Conservation (phyloP, 2,888 invertebrate genomes). For the Sminthurinus aureus region DNA sequence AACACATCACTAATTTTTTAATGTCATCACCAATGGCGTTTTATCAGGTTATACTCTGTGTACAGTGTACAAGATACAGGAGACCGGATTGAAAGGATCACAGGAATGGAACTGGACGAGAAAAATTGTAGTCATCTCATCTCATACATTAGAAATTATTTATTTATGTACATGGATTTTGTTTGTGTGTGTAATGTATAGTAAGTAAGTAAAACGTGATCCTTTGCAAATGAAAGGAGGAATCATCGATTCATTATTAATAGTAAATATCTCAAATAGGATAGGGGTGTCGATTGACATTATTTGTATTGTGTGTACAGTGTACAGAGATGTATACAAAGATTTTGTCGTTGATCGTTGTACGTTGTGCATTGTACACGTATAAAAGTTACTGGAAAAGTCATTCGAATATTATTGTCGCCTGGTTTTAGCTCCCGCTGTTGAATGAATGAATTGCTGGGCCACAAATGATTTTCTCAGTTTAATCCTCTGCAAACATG, state of each 20-base stretch:
- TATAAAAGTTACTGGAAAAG: constrained; percentile 26
- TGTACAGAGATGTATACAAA: neutral
- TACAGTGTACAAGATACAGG: no score
- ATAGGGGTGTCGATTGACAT: constrained; percentile 31
- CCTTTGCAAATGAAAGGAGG: constrained; percentile 2
- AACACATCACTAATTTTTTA: no score
- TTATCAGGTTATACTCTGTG: no score
- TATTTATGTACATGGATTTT: neutral
- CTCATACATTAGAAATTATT: neutral
- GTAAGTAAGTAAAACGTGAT: neutral
- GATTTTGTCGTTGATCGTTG: no score
- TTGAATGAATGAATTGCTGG: constrained; percentile 36
- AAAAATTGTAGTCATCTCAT: neutral
- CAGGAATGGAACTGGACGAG: neutral
- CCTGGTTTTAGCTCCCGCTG: constrained; percentile 41
- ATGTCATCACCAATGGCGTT: no score
- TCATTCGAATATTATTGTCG: constrained; percentile 25
- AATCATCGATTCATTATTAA: neutral
- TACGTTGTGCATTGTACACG: no score
- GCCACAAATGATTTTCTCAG: constrained; percentile 49
- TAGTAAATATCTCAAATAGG: constrained; percentile 14
- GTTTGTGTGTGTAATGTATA: neutral
- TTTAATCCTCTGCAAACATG: constrained; percentile 51
- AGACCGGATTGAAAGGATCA: no score
- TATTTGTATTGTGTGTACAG: neutral